Evolutionary conservation across 1,140 invertebrate species (phyloP), one percentile per base, ranked within the genome.

Genomic region (Drosophila kohkoa): DNA sequence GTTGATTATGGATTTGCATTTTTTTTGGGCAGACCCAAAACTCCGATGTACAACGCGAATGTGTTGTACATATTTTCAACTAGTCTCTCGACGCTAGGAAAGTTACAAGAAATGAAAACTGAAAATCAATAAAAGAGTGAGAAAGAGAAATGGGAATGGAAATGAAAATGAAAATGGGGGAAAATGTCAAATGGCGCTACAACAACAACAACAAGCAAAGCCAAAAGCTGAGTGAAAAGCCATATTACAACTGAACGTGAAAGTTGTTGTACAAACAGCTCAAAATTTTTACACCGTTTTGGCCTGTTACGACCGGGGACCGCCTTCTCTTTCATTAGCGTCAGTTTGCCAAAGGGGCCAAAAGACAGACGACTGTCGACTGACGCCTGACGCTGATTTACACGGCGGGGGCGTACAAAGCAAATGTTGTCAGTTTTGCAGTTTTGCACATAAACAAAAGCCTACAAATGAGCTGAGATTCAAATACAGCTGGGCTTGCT

Each of bases 1-100:
- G 66, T 77, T 88, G 76, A 86, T 82, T 88, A 79, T 86, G 79
- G 63, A 88, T 87, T 86, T 88, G 68, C 82, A 82, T 82, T 87
- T 86, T 52, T 46, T 86, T 52, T 46, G 81, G 64, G 49, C 28
- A 55, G 58, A 65, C 48, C 62, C 51, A 32, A 62, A 79, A 74
- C 54, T n/a, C 7, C n/a, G n/a, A n/a, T n/a, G n/a, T n/a, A n/a
- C n/a, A n/a, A n/a, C n/a, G n/a, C n/a, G n/a, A n/a, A n/a, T n/a
- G n/a, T 41, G 5, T 77, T 74, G 74, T 75, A 75, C 6, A 15
- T 63, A 45, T 41, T 86, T 85, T 49, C 43, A 80, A 74, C 63
- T 80, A 45, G 75, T 45, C 30, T 28, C 46, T 41, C 28, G 35
- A 66, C 30, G 71, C 55, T 69, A 41, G 79, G 75, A 85, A 86